Evolutionary conservation across 2,113 vertebrate genomes (phyloP).

Genomic region (Alaudala cheleensis): DNA sequence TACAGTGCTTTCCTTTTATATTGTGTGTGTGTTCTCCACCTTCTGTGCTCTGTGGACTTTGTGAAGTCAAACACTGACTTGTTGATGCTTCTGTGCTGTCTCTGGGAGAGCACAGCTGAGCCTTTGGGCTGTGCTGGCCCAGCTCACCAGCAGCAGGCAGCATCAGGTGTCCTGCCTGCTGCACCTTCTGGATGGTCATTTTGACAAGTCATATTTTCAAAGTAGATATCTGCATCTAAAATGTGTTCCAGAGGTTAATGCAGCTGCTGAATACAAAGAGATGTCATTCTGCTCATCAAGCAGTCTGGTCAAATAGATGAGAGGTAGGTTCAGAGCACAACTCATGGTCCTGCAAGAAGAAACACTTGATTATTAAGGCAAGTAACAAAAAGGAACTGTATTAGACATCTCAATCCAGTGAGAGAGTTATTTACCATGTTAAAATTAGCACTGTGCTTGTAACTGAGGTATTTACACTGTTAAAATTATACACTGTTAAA

Average conservation of each 20-base stretch:
- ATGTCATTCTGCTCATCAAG: not conserved
- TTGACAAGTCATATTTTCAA: not conserved
- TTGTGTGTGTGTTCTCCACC: not conserved
- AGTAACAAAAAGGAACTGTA: slow-evolving; percentile 36
- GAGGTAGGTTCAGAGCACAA: not conserved
- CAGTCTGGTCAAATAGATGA: not conserved
- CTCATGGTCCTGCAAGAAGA: not conserved
- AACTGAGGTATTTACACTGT: slow-evolving; percentile 44
- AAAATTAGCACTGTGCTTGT: slow-evolving; percentile 47
- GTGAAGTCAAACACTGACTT: not conserved
- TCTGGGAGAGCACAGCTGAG: rapidly evolving
- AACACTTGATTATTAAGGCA: slow-evolving; percentile 25
- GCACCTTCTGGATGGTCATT: not conserved
- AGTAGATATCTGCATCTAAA: not conserved
- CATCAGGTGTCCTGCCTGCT: not conserved
- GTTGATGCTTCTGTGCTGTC: not conserved
- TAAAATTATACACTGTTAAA: slow-evolving; percentile 49
- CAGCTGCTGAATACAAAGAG: not conserved
- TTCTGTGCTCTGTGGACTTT: not conserved
- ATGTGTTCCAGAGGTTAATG: not conserved
- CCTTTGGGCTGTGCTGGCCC: not conserved
- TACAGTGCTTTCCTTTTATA: not conserved
- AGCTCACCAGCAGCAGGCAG: not conserved
- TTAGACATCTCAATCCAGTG: not conserved
- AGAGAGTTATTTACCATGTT: slow-evolving; percentile 55